Evolutionary conservation across 2,888 invertebrate species (phyloP).

Genomic region (Meghimatium bilineatum): DNA sequence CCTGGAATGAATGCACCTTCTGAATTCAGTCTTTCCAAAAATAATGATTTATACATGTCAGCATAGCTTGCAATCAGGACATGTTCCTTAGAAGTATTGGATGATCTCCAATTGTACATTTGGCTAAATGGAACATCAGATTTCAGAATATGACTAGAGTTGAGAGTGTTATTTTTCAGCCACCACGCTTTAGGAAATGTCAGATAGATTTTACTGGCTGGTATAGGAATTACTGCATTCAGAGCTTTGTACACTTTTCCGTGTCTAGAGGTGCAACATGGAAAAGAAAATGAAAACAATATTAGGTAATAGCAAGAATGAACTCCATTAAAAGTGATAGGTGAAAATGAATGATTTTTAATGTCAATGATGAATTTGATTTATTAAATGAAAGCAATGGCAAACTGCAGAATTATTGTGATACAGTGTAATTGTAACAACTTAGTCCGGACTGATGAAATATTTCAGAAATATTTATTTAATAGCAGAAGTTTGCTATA

Average conservation of each 20-base stretch:
- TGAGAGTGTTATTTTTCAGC: background rate
- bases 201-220: slow-evolving; percentile 1
- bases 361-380: no score
- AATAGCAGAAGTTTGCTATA: no score
- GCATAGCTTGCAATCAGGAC: slow-evolving; percentile 9
- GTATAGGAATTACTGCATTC: background rate
- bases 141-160: background rate
- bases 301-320: background rate
- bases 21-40: background rate
- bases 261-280: background rate
- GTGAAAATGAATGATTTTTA: no score
- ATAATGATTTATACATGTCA: background rate
- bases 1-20: background rate
- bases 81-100: background rate
- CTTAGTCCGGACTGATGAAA: no score
- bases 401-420: no score
- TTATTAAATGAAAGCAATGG: no score
- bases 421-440: no score
- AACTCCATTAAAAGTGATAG: no score
- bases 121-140: slow-evolving; percentile 14
- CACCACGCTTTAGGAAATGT: background rate
- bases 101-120: background rate
- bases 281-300: background rate
- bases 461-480: no score
- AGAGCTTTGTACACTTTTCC: background rate